Conservation (phyloP, 2,797 vertebrate species). For the Xenops minutus region DNA sequence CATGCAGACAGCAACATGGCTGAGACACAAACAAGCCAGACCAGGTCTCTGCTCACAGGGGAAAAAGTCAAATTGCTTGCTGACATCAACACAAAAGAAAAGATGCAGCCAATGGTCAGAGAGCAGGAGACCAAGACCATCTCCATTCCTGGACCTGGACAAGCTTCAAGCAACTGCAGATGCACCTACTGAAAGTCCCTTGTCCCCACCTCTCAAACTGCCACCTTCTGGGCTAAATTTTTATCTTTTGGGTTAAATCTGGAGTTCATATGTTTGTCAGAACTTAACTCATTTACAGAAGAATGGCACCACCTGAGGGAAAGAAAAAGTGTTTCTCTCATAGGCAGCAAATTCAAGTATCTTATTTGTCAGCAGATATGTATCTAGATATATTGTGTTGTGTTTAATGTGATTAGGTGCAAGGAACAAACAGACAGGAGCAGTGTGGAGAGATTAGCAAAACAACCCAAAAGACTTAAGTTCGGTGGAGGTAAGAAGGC, state of each 20-base stretch:
- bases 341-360: background rate
- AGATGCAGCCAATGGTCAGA: background rate
- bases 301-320: rapidly evolving
- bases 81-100: background rate
- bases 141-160: background rate
- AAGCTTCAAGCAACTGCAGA: background rate
- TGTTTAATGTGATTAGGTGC: background rate
- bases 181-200: background rate
- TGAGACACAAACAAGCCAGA: rapidly evolving
- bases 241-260: background rate
- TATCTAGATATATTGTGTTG: background rate
- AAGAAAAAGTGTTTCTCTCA: background rate
- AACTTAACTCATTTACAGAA: background rate
- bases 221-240: background rate
- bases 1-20: rapidly evolving
- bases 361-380: background rate
- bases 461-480: background rate
- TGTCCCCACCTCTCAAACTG: background rate
- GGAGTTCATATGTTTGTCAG: background rate
- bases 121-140: background rate
- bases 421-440: conserved; percentile 4
- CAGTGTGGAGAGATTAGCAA: background rate
- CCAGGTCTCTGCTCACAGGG: background rate
- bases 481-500: conserved; percentile 1
- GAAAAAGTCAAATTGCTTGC: background rate